A percentile compares a stretch with the other conserved stretches of the same genome.
These are phyloP conservation scores for Meiosimyza decipiens DNA, from an alignment of 2,888 invertebrate species.

Conservation along the genomic window DNA sequence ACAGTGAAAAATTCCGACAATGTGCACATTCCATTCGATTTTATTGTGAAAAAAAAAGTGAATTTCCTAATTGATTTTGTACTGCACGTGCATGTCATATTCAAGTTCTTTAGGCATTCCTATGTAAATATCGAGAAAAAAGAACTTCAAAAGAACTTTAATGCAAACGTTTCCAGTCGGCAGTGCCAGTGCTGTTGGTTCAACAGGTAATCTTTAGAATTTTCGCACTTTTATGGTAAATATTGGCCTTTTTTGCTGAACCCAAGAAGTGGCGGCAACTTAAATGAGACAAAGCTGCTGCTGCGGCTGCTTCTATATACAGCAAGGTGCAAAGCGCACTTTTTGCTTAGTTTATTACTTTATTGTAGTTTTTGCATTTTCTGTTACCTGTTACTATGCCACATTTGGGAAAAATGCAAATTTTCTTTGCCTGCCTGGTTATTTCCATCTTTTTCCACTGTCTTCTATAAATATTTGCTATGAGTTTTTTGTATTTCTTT, in stretches of 20 bases:
- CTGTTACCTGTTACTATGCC: constrained; percentile 14
- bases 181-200: too few relatives aligned
- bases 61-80: constrained; percentile 22
- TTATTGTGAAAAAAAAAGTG: neutral
- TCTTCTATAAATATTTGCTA: neutral
- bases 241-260: constrained; percentile 21
- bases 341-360: constrained; percentile 49
- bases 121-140: neutral
- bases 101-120: neutral
- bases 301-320: neutral
- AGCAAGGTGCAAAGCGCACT: neutral
- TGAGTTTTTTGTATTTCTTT: neutral
- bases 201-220: constrained; percentile 41
- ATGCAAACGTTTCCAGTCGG: too few relatives aligned
- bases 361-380: constrained; percentile 42
- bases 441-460: constrained; percentile 8
- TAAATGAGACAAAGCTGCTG: constrained; percentile 1
- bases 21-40: constrained; percentile 1
- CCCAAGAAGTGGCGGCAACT: constrained; percentile 26
- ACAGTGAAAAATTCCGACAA: constrained; percentile 9
- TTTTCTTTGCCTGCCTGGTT: constrained; percentile 17
- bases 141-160: constrained; percentile 16
- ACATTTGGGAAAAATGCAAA: constrained; percentile 20
- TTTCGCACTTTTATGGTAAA: constrained; percentile 53
- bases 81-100: constrained; percentile 17